Evolutionary conservation across 2,797 vertebrate species (phyloP).

Genomic region (Karalla daura): DNA sequence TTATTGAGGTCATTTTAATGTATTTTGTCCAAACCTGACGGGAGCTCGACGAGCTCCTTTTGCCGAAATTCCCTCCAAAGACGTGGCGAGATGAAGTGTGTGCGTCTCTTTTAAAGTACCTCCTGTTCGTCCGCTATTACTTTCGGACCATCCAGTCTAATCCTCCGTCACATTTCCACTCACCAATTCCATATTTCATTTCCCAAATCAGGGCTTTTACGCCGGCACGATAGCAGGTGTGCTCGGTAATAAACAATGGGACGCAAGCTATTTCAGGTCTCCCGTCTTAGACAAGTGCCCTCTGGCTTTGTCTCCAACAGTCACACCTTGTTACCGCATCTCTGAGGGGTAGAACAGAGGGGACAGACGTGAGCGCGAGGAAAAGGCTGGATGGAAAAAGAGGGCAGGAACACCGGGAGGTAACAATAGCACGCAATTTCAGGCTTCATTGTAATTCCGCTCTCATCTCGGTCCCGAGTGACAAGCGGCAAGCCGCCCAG

Average conservation of each 20-base stretch:
- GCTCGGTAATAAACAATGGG: slow-evolving; percentile 39
- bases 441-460: slow-evolving; percentile 80
- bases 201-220: slow-evolving; percentile 40
- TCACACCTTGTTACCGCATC: slow-evolving; percentile 69
- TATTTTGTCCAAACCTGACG: slow-evolving; percentile 49
- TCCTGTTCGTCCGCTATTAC: slow-evolving; percentile 10
- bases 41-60: slow-evolving; percentile 18
- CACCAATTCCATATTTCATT: slow-evolving; percentile 62
- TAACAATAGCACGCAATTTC: slow-evolving; percentile 74
- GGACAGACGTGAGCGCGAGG: slow-evolving; percentile 42
- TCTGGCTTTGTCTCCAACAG: slow-evolving; percentile 62
- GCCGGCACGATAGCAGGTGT: slow-evolving; percentile 31
- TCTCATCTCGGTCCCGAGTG: slow-evolving; percentile 73
- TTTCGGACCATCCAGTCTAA: slow-evolving; percentile 38
- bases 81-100: slow-evolving; percentile 29
- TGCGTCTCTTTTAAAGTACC: slow-evolving; percentile 34
- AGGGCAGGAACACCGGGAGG: slow-evolving; percentile 62
- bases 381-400: slow-evolving; percentile 45
- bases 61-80: slow-evolving; percentile 28
- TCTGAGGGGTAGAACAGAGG: slow-evolving; percentile 41
- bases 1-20: slow-evolving; percentile 67
- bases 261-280: slow-evolving; percentile 43
- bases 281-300: slow-evolving; percentile 53
- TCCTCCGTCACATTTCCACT: slow-evolving; percentile 30
- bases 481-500: slow-evolving; percentile 62